Evolutionary conservation across 2,888 invertebrate genomes (phyloP).

Genomic region (Polydrusus pterygomalis): DNA sequence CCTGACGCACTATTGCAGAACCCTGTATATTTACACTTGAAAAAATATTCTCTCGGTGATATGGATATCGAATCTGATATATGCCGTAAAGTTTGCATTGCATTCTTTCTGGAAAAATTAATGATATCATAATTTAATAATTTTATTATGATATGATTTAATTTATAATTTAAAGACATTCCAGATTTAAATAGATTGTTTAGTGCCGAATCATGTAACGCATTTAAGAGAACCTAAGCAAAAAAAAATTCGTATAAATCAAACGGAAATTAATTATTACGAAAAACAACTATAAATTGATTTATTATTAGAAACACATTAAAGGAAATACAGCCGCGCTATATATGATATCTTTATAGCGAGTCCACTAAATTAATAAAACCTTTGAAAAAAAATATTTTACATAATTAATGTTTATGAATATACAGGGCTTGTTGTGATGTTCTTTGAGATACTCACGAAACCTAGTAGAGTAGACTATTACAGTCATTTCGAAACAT

Average conservation of each 20-base stretch:
- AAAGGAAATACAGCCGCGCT: constrained; percentile 9
- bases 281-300: constrained; percentile 10
- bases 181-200: background rate
- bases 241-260: constrained; percentile 26
- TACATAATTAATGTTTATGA: background rate
- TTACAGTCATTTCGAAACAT: too few species aligned
- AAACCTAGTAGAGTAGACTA: too few species aligned
- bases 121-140: too few species aligned
- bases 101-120: too few species aligned
- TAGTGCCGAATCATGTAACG: background rate
- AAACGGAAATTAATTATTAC: constrained; percentile 27
- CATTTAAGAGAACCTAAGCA: background rate
- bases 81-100: too few species aligned
- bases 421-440: background rate
- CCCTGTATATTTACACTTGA: too few species aligned
- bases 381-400: background rate
- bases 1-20: too few species aligned
- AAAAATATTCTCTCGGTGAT: too few species aligned
- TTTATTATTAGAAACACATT: constrained; percentile 22
- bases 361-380: constrained; percentile 19
- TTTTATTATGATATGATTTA: too few species aligned
- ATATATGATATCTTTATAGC: constrained; percentile 21
- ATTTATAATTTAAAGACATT: background rate
- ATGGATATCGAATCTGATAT: too few species aligned
- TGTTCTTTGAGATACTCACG: too few species aligned